phyloP scores from a whole-genome alignment of 1,140 invertebrate species.

The Achatina immaculata region DNA sequence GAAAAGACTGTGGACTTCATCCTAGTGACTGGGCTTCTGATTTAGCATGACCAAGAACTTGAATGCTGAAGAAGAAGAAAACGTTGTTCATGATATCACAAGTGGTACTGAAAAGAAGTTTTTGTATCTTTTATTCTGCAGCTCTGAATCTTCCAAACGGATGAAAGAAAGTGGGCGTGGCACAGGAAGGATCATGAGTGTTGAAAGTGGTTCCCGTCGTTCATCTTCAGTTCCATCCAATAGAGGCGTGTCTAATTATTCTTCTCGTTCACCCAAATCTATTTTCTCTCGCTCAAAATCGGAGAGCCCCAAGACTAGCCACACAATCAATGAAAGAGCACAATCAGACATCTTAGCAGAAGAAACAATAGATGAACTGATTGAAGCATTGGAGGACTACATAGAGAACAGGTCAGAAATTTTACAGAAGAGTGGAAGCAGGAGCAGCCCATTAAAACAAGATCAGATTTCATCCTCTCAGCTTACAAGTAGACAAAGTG shows the following conservation, averaged over 20 bases:
- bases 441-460: neutral
- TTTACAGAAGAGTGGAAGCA: neutral
- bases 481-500: neutral
- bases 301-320: neutral
- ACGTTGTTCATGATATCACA: too few species aligned
- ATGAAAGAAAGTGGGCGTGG: too few species aligned
- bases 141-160: too few species aligned
- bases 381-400: neutral
- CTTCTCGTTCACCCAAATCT: neutral
- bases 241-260: neutral
- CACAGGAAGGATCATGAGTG: too few species aligned
- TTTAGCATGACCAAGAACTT: too few species aligned
- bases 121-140: too few species aligned
- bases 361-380: neutral
- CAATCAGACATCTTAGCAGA: neutral
- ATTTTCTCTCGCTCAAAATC: neutral
- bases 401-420: neutral
- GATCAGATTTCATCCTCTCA: neutral
- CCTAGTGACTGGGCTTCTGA: too few species aligned
- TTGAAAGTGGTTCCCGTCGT: neutral
- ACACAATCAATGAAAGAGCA: neutral
- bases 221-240: neutral
- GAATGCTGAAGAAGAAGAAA: too few species aligned
- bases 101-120: too few species aligned
- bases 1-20: too few species aligned